Percentiles rank a stretch among this genome's conserved stretches.
Conservation (phyloP, 92 coral and sea anemone species). For the Pocillopora meandrina region DNA sequence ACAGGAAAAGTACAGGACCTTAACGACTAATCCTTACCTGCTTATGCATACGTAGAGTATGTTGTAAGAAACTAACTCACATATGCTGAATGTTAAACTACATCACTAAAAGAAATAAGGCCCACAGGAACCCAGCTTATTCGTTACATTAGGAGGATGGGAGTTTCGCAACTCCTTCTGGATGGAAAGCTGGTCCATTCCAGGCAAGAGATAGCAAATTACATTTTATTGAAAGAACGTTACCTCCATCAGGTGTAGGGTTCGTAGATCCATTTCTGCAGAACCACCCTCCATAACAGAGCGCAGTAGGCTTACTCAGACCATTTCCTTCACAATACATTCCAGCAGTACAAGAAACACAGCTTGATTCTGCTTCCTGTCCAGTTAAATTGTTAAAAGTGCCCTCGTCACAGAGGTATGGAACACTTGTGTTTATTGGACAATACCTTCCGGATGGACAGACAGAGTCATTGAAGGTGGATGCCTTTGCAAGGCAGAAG, state of each 20-base stretch:
- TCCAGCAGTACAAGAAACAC: slow-evolving; percentile 86
- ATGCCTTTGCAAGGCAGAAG: slow-evolving; percentile 73
- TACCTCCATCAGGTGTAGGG: slow-evolving; percentile 89
- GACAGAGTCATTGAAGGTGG: slow-evolving; percentile 61
- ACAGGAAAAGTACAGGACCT: too few relatives aligned
- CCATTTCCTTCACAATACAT: slow-evolving; percentile 91
- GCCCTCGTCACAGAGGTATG: slow-evolving; percentile 76
- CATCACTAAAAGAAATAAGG: too few relatives aligned
- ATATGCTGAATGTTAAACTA: too few relatives aligned
- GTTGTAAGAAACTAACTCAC: too few relatives aligned
- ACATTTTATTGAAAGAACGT: not conserved
- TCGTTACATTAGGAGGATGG: too few relatives aligned
- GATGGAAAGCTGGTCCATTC: too few relatives aligned
- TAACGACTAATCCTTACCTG: too few relatives aligned
- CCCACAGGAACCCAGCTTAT: too few relatives aligned
- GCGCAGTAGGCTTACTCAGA: slow-evolving; percentile 74
- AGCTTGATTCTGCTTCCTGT: slow-evolving; percentile 67
- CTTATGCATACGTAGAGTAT: too few relatives aligned
- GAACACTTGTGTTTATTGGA: slow-evolving; percentile 77
- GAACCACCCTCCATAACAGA: slow-evolving; percentile 95
- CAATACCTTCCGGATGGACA: slow-evolving; percentile 95
- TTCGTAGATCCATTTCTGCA: slow-evolving; percentile 87
- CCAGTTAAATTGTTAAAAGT: slow-evolving; percentile 78
- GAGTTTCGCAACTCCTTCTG: too few relatives aligned
- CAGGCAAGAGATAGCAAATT: too few relatives aligned